phyloP scores from a whole-genome alignment of 2,113 vertebrate species.

The Onychostruthus taczanowskii region DNA sequence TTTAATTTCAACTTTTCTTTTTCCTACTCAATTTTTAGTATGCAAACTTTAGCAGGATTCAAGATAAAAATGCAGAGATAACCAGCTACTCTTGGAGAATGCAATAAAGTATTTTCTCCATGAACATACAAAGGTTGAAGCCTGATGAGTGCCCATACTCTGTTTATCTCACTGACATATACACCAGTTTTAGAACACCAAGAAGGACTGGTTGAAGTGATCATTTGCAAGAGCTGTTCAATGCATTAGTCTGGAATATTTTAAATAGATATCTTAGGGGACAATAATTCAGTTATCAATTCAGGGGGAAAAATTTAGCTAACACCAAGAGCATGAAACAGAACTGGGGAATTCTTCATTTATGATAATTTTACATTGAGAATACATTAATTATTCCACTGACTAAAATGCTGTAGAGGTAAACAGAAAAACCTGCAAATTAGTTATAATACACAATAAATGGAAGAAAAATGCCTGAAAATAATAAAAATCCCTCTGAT shows the following conservation, averaged over 20 bases:
- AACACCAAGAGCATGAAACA: not conserved
- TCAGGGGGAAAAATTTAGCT: fast-evolving
- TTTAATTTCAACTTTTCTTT: not conserved
- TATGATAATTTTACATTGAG: not conserved
- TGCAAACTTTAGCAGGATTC: not conserved
- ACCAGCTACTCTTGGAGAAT: not conserved
- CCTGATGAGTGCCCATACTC: not conserved
- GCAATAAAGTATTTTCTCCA: not conserved
- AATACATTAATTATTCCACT: not conserved
- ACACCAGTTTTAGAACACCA: not conserved
- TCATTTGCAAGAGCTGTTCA: not conserved
- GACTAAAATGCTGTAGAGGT: not conserved
- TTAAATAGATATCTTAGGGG: not conserved
- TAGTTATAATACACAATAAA: not conserved
- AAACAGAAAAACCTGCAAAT: not conserved
- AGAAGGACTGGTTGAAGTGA: not conserved
- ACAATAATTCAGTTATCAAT: not conserved
- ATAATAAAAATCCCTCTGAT: not conserved
- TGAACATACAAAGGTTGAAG: not conserved
- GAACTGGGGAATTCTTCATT: not conserved
- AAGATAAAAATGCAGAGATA: not conserved
- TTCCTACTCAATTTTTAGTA: not conserved
- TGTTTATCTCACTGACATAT: not conserved
- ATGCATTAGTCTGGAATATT: not conserved
- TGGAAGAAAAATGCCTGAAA: not conserved